Conservation (phyloP, 2,113 vertebrate species). For the Mastomys coucha region DNA sequence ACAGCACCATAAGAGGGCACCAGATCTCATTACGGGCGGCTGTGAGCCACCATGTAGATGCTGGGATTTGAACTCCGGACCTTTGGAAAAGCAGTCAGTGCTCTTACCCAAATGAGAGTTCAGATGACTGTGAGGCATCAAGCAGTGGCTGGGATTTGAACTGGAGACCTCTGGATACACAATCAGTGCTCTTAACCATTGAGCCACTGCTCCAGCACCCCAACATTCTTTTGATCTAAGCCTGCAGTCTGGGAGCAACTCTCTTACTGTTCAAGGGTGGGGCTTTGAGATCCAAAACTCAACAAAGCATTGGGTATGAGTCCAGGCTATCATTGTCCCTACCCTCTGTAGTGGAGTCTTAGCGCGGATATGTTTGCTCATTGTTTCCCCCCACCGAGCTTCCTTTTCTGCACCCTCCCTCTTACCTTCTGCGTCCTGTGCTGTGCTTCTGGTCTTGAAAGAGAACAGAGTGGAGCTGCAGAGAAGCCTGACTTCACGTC, state of each 20-base stretch:
- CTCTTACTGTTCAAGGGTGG: neutral
- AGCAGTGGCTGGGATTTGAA: too few species aligned
- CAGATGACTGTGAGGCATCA: too few species aligned
- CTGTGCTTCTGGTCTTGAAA: constrained; percentile 88
- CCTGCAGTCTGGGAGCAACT: neutral
- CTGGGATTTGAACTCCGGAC: too few species aligned
- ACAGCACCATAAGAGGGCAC: too few species aligned
- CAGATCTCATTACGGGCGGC: too few species aligned
- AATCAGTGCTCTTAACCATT: too few species aligned
- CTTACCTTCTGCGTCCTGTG: constrained; percentile 86
- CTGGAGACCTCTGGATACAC: too few species aligned
- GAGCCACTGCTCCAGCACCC: too few species aligned
- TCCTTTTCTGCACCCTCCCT: neutral
- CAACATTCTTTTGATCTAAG: neutral
- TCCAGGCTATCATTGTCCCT: neutral
- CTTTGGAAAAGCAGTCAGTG: too few species aligned
- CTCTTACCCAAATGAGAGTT: too few species aligned
- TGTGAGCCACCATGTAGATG: too few species aligned
- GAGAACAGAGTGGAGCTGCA: constrained; percentile 86
- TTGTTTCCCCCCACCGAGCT: too few species aligned
- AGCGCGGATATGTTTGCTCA: neutral
- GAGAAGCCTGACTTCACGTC: constrained; percentile 66
- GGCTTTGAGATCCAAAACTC: neutral
- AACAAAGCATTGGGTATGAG: neutral
- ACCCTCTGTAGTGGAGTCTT: neutral